These are phyloP conservation scores for Astur gentilis DNA, from an alignment of 2,113 vertebrate species.

Conservation along the genomic window DNA sequence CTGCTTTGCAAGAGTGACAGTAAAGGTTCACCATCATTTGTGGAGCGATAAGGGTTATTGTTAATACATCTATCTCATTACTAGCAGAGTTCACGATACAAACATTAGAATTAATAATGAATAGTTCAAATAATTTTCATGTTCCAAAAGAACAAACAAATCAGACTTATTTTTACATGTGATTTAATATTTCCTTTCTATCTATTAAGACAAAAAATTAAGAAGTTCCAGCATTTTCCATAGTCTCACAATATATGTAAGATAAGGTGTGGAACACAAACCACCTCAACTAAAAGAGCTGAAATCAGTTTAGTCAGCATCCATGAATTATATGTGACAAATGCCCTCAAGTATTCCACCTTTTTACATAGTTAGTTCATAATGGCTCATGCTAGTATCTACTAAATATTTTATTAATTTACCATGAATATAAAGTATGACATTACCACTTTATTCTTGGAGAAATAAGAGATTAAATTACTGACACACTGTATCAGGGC, in stretches of 20 bases:
- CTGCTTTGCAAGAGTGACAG: not conserved
- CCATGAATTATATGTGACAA: conserved; percentile 52
- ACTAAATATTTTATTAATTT: conserved; percentile 71
- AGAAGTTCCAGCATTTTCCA: not conserved
- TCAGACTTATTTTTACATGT: not conserved
- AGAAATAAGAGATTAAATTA: conserved; percentile 30
- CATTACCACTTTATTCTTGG: conserved; percentile 27
- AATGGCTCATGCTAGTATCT: conserved; percentile 52
- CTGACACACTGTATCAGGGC: not conserved
- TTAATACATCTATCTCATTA: not conserved
- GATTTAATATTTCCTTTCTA: not conserved
- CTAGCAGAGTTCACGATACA: not conserved
- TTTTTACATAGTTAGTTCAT: conserved; percentile 37
- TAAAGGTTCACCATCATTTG: not conserved
- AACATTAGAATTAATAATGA: not conserved
- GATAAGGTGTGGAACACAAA: not conserved
- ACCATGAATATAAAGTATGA: conserved; percentile 59
- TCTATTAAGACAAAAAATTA: not conserved
- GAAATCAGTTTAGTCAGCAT: not conserved
- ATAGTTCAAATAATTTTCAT: not conserved
- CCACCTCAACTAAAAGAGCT: not conserved
- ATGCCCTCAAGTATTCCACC: conserved; percentile 54
- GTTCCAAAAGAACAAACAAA: not conserved
- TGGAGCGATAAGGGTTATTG: not conserved
- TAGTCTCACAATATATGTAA: not conserved